Evolutionary conservation across 2,797 vertebrate species (phyloP), one percentile per base, ranked within the genome.

Genomic region (Periparus ater): DNA sequence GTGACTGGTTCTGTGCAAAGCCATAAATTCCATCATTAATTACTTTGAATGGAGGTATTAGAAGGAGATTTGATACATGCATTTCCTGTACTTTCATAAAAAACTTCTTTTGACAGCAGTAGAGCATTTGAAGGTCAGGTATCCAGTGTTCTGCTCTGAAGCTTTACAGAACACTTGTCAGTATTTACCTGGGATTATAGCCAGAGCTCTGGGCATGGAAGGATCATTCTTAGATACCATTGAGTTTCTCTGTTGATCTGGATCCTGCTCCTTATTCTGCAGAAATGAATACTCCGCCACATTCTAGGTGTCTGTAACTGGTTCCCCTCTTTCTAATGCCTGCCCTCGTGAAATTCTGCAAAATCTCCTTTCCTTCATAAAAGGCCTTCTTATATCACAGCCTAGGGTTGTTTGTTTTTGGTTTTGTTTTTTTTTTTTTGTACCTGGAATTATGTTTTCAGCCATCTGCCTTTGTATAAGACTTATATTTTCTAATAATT

Each of bases 301-400:
- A 7, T 77, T 57, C 16, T 71, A 22, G 7, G 27, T n/a, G 2
- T 62, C 17, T 48, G 18, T 38, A 50, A 22, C 38, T 67, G 30
- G 8, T 34, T 92, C 10, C 20, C 17, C 8, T 50, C 60, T 82
- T 5, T 1, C n/a, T 55, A 61, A 42, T 1, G 7, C 1, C 1
- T 8, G 26, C 23, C 11, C 20, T 79, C 7, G 0, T 77, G 55
- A 42, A 73, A 45, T 60, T 44, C 54, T 83, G 50, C 30, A 85
- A 83, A 74, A 58, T 72, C 13, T 47, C 17, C 11, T 55, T 67
- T 82, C n/a, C n/a, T 70, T 48, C 23, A 45, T 63, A 34, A 83
- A 79, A 68, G 17, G 5, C 14, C 13, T 61, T 71, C 42, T 51
- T 85, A 85, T 87, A 78, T 54, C 40, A 51, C 26, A 42, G 42